phyloP scores from a whole-genome alignment of 1,140 invertebrate species.

The Rhagoletis pomonella region DNA sequence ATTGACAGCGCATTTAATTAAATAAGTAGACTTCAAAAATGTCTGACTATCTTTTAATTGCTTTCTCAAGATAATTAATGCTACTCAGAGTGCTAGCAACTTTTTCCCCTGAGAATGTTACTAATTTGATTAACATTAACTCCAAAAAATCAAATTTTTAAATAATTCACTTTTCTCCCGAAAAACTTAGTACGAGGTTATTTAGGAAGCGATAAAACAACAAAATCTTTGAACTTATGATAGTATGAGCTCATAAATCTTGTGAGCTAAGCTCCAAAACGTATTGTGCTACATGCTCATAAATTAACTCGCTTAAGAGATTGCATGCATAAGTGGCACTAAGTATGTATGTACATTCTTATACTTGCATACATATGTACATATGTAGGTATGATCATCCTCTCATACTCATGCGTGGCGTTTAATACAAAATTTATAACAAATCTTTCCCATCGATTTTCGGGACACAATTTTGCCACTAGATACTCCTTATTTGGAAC shows the following conservation, averaged over 20 bases:
- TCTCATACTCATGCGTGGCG: neutral
- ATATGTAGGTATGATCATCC: neutral
- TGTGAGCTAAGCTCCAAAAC: neutral
- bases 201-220: neutral
- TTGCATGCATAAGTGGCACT: neutral
- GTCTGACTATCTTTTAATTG: slow-evolving; percentile 20
- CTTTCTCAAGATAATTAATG: slow-evolving; percentile 15
- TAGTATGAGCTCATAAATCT: neutral
- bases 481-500: neutral
- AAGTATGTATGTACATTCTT: neutral
- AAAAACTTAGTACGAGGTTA: neutral
- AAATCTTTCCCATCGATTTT: slow-evolving; percentile 35
- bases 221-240: neutral
- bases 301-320: neutral
- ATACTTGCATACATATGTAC: neutral
- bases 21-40: neutral
- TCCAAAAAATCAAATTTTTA: neutral
- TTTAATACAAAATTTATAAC: slow-evolving; percentile 3
- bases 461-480: neutral
- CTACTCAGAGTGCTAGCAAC: neutral
- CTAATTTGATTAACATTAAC: neutral
- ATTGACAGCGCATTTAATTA: slow-evolving; percentile 17
- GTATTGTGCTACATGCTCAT: neutral
- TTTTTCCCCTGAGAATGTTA: neutral
- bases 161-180: neutral